phyloP scores from a whole-genome alignment of 1,140 invertebrate genomes.

The Meteorus sp. region DNA sequence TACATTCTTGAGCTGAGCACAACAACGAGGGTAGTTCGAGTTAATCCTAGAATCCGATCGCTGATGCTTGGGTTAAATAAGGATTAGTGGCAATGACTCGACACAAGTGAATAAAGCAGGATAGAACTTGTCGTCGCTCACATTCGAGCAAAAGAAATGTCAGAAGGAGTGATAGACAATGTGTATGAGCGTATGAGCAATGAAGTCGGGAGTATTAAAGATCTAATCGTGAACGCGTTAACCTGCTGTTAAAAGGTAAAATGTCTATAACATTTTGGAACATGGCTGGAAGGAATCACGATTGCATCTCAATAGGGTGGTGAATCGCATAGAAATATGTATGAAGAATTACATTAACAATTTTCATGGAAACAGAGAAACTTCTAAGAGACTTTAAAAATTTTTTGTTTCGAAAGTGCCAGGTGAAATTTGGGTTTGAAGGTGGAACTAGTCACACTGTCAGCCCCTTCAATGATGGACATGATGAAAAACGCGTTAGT shows the following conservation, averaged over 20 bases:
- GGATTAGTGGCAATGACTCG: constrained; percentile 44
- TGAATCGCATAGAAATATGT: neutral
- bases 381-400: neutral
- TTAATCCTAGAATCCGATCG: constrained; percentile 38
- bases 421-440: neutral
- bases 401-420: constrained; percentile 6
- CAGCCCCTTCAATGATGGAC: neutral
- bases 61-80: constrained; percentile 44
- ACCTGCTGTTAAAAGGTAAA: constrained; percentile 31
- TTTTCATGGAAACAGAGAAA: too few relatives aligned
- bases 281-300: constrained; percentile 8
- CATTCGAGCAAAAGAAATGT: neutral
- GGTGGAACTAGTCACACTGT: neutral
- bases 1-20: neutral
- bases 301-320: constrained; percentile 30
- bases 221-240: constrained; percentile 24
- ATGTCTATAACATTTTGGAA: neutral
- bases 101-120: constrained; percentile 18
- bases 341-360: neutral
- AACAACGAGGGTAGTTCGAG: constrained; percentile 28
- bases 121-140: neutral
- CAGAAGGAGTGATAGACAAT: constrained; percentile 5
- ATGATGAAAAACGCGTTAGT: neutral
- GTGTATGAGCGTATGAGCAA: neutral
- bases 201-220: neutral